A percentile compares a stretch with the other conserved stretches of the same genome.
These are phyloP conservation scores for Oscheius sp. DNA, from an alignment of 2,888 invertebrate species.

Conservation along the genomic window DNA sequence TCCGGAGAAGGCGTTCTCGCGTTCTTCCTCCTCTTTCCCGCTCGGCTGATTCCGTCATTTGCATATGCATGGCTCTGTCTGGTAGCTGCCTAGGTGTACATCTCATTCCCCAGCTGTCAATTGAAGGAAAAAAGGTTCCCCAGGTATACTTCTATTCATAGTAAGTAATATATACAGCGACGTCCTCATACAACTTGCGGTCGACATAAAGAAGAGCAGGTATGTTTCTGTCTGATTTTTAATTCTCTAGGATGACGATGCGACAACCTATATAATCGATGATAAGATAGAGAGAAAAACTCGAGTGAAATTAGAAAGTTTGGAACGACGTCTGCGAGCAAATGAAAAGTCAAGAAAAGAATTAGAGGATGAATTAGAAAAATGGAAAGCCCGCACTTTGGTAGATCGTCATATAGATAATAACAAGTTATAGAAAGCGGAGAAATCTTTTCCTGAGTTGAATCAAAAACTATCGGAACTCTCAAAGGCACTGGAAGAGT, in stretches of 20 bases:
- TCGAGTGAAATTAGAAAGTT: conserved; percentile 47
- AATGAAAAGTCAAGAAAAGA: conserved; percentile 48
- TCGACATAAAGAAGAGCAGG: conserved; percentile 3
- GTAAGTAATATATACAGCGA: not conserved
- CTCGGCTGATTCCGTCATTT: not conserved
- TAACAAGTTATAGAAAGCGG: not conserved
- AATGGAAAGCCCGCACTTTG: conserved; percentile 39
- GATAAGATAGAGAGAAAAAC: conserved; percentile 44
- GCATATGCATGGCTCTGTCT: conserved; percentile 1
- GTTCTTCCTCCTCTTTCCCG: conserved; percentile 20
- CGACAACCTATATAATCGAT: conserved; percentile 44
- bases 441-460: conserved; percentile 34
- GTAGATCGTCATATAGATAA: conserved; percentile 1
- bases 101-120: not conserved
- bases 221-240: conserved; percentile 23
- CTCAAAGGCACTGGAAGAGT: conserved; percentile 32
- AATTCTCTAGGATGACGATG: too few relatives aligned
- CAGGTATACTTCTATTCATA: not conserved
- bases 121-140: conserved; percentile 10
- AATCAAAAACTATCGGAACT: conserved; percentile 39
- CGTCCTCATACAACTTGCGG: conserved; percentile 24
- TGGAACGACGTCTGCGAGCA: conserved; percentile 42
- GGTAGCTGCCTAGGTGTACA: conserved; percentile 1
- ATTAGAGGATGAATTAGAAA: conserved; percentile 44
- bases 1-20: conserved; percentile 12